Conservation (phyloP, 2,888 invertebrate genomes). For the Coremacera marginata region DNA sequence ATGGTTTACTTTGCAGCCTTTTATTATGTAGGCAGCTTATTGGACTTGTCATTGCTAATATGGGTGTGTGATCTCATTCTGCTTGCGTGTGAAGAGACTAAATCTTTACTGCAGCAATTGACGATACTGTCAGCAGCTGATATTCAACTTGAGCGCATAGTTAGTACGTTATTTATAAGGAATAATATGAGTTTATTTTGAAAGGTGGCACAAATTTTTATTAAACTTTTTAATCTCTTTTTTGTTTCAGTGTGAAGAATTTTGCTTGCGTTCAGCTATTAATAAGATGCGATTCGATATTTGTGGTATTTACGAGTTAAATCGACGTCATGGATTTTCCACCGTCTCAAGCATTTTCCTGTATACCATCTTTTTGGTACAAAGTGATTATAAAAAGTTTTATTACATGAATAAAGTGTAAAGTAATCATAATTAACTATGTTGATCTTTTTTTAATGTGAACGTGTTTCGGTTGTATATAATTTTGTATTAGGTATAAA, state of each 20-base stretch:
- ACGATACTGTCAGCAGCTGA: too few relatives aligned
- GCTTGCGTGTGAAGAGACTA: neutral
- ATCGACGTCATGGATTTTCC: neutral
- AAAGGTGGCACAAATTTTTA: too few relatives aligned
- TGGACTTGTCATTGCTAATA: too few relatives aligned
- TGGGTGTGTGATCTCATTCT: neutral
- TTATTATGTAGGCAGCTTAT: too few relatives aligned
- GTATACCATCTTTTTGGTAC: neutral
- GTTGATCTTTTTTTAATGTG: too few relatives aligned
- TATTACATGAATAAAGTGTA: neutral
- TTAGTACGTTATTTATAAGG: neutral
- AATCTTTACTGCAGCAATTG: neutral
- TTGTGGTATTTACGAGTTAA: neutral
- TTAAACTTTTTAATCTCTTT: neutral
- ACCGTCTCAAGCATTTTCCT: neutral
- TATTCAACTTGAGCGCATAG: neutral
- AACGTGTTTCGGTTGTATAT: too few relatives aligned
- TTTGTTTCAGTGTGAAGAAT: constrained; percentile 4
- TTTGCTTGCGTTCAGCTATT: neutral
- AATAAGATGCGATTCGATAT: neutral
- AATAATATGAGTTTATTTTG: too few relatives aligned
- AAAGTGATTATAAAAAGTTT: neutral
- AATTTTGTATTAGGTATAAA: too few relatives aligned
- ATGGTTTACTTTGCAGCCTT: too few relatives aligned
- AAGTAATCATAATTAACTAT: too few relatives aligned